phyloP scores from a whole-genome alignment of 37 sponge, comb jelly and placozoan species.

The Tethya wilhelma region DNA sequence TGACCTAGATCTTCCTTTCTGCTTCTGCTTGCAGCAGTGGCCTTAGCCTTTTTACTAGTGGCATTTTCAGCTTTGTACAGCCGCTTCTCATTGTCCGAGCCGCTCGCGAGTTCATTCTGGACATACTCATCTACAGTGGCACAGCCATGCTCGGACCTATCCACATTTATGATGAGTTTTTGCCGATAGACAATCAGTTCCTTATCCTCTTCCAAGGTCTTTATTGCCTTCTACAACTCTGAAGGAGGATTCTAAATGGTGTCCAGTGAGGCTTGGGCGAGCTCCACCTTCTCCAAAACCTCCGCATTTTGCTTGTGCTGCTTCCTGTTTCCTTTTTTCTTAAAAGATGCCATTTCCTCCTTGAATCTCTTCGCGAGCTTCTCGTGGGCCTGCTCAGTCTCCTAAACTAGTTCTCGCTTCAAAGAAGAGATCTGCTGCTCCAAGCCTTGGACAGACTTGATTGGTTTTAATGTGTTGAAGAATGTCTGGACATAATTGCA shows the following conservation, averaged over 20 bases:
- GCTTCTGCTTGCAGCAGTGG: neutral
- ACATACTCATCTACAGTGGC: neutral
- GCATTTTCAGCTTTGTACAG: neutral
- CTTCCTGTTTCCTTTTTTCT: neutral
- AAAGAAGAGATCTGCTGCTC: neutral
- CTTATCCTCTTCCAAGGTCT: neutral
- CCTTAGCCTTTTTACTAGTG: neutral
- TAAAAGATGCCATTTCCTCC: neutral
- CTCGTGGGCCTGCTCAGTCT: neutral
- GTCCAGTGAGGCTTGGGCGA: neutral
- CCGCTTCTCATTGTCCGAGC: neutral
- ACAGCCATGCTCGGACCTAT: slow-evolving; percentile 13
- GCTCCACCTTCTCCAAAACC: neutral
- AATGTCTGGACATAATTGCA: too few species aligned
- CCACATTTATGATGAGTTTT: neutral
- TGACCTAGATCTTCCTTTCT: neutral
- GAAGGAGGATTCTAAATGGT: neutral
- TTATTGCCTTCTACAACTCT: neutral
- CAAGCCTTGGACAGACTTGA: too few species aligned
- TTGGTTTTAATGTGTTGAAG: too few species aligned
- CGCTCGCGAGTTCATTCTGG: neutral
- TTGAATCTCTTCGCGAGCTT: neutral
- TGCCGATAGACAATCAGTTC: neutral
- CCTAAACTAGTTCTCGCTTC: neutral
- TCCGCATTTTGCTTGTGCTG: neutral